Evolutionary conservation across 92 coral and sea anemone species (phyloP), one percentile per base, ranked within the genome.

Genomic region (Meandrina meandrites): DNA sequence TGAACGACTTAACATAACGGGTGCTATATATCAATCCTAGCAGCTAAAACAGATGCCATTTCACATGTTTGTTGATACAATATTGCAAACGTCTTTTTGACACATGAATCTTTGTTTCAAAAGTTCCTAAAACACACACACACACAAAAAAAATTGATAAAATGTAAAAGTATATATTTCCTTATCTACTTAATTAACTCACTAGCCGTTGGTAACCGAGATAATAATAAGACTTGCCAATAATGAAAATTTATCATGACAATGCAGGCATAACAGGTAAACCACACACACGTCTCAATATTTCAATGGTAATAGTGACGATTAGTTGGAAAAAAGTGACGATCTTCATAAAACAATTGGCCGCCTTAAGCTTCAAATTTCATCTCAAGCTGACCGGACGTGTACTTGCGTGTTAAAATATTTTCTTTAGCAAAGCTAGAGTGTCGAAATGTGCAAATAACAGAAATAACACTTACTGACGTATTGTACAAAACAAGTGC

Each of bases 61-160:
- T 83, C 70, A 54, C 86, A 83, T 83, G 79, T 83, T 70, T 48
- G n/a, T 83, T 72, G 50, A 50, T 4, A 67, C 37, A 31, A 82
- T 66, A 69, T 48, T 35, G 75, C 67, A 50, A 69, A 71, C 37
- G 10, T 21, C 64, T 70, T 50, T 53, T 54, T 22, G 45, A 27
- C 1, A 36, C 35, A 31, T 53, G 79, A 35, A 22, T 70, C 50
- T 24, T 71, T 71, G 31, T 83, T 83, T 70, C 51, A 21, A 35
- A 72, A 34, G 69, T 7, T 50, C 60, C 34, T n/a, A 22, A 36
- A 8, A 68, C 79, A 70, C 56, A 47, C 51, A 66, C 53, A 72
- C n/a, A n/a, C n/a, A 35, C 16, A 71, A 16, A 45, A 21, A 37
- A 19, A 48, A 5, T 73, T 31, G 31, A 47, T 19, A 7, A 32